A percentile compares a stretch with the other conserved stretches of the same genome.
phyloP scores from a whole-genome alignment of 2,888 invertebrate genomes.

The Drosophila phalerata region DNA sequence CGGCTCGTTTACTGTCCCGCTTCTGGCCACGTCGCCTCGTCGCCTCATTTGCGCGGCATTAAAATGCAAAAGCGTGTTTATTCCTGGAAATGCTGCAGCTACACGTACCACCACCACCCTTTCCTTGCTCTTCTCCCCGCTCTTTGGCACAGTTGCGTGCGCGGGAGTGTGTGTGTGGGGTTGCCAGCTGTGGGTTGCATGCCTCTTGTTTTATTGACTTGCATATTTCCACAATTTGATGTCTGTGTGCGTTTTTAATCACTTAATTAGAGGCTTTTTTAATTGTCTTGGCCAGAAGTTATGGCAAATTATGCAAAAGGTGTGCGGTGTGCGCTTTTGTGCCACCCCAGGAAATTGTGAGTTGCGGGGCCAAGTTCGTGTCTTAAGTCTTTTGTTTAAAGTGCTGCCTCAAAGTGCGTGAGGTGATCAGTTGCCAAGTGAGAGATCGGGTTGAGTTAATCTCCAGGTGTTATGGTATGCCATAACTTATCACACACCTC shows the following conservation, averaged over 20 bases:
- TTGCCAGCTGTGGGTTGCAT: conserved; percentile 37
- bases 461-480: conserved; percentile 1
- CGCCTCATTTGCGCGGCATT: conserved; percentile 78
- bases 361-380: conserved; percentile 67
- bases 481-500: conserved; percentile 14
- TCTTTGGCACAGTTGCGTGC: conserved; percentile 14
- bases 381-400: conserved; percentile 73
- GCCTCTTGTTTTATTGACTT: conserved; percentile 65
- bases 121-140: neutral
- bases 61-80: conserved; percentile 82
- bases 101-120: conserved; percentile 12
- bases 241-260: conserved; percentile 73
- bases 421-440: conserved; percentile 2
- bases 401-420: conserved; percentile 30
- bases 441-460: neutral
- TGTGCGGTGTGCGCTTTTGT: conserved; percentile 35
- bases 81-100: conserved; percentile 82
- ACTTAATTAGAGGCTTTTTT: conserved; percentile 78
- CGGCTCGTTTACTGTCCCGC: conserved; percentile 54
- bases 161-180: conserved; percentile 5
- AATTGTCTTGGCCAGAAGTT: conserved; percentile 63
- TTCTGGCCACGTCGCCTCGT: conserved; percentile 45
- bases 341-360: conserved; percentile 64
- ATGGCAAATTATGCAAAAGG: conserved; percentile 70
- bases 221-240: conserved; percentile 70